Evolutionary conservation across 92 coral and sea anemone genomes (phyloP).

Genomic region (Meandrina meandrites): DNA sequence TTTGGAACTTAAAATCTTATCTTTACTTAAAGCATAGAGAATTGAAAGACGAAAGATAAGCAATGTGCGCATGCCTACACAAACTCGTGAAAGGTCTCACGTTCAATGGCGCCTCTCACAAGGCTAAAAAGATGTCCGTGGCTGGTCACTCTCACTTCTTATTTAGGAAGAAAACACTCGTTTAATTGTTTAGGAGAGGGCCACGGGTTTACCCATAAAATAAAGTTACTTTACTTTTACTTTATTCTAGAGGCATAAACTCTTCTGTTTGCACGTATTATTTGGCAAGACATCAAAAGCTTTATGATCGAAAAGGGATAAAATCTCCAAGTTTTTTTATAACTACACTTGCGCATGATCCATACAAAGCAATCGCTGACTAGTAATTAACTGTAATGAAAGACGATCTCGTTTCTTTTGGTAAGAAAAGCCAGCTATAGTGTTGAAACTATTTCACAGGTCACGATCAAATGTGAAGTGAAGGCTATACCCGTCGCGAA

Average conservation of each 20-base stretch:
- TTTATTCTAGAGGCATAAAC: no score
- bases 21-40: not conserved
- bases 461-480: conserved; percentile 71
- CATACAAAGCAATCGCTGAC: not conserved
- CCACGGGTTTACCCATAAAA: no score
- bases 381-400: not conserved
- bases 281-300: no score
- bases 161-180: no score
- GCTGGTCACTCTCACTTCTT: no score
- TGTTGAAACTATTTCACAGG: not conserved
- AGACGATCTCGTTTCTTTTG: not conserved
- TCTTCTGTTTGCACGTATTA: no score
- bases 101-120: not conserved
- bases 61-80: not conserved
- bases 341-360: not conserved
- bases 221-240: no score
- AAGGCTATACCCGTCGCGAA: conserved; percentile 71
- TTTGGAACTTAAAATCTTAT: not conserved
- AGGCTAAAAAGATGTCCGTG: no score
- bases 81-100: not conserved
- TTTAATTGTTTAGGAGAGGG: no score
- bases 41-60: not conserved
- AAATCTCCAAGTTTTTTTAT: no score
- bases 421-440: not conserved
- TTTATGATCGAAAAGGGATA: no score